Conservation (phyloP, 2,888 invertebrate species). For the Kuschelorhynchus macadamiae region DNA sequence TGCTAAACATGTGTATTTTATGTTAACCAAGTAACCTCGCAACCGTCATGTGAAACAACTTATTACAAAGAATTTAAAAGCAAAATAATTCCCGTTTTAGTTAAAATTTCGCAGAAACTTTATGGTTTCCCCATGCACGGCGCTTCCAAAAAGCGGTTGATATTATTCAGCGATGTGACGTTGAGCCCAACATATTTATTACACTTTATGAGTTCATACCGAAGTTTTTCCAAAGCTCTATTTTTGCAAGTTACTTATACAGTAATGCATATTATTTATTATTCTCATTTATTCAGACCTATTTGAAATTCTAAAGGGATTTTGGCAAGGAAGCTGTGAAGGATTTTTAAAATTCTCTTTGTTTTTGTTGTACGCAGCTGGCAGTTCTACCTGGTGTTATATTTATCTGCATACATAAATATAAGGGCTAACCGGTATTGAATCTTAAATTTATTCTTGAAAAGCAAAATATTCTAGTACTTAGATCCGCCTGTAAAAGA, state of each 20-base stretch:
- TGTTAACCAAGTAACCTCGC: too few species aligned
- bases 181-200: slow-evolving; percentile 37
- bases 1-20: too few species aligned
- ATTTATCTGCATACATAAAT: slow-evolving; percentile 1
- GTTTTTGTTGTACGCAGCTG: slow-evolving; percentile 15
- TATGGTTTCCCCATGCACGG: slow-evolving; percentile 11
- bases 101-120: slow-evolving; percentile 9
- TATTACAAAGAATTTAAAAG: too few species aligned
- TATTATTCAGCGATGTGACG: slow-evolving; percentile 32
- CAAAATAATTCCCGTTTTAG: slow-evolving; percentile 13
- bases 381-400: slow-evolving; percentile 9
- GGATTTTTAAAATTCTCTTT: slow-evolving; percentile 28
- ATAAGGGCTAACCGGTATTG: background rate
- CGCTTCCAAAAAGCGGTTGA: slow-evolving; percentile 16
- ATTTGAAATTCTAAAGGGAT: slow-evolving; percentile 34
- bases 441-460: too few species aligned
- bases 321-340: slow-evolving; percentile 9
- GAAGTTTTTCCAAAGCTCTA: slow-evolving; percentile 28
- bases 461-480: too few species aligned
- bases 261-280: slow-evolving; percentile 40
- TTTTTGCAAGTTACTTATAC: slow-evolving; percentile 31
- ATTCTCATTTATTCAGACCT: slow-evolving; percentile 33
- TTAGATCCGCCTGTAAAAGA: too few species aligned
- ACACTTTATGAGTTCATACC: slow-evolving; percentile 32
- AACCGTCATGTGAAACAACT: too few species aligned